Evolutionary conservation across 2,797 vertebrate genomes (phyloP).

Genomic region (Crenuchus spilurus): DNA sequence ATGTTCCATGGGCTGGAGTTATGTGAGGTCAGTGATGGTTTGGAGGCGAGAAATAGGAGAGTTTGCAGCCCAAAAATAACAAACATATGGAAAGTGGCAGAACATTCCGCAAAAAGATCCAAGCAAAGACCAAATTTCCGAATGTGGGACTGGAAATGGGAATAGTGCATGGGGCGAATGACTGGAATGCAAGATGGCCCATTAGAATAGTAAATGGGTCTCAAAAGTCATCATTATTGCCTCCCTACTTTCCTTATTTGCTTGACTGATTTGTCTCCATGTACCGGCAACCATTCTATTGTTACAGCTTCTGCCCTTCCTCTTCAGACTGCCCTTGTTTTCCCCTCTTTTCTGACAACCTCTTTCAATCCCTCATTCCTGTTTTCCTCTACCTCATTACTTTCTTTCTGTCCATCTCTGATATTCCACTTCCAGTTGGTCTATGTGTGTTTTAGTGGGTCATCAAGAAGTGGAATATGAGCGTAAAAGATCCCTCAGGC

Average conservation of each 20-base stretch:
- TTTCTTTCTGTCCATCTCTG: neutral
- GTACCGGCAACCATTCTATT: neutral
- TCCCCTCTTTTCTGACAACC: slow-evolving; percentile 27
- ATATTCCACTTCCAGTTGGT: slow-evolving; percentile 60
- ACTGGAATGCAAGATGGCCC: slow-evolving; percentile 52
- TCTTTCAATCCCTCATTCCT: slow-evolving; percentile 22
- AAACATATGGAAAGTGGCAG: slow-evolving; percentile 58
- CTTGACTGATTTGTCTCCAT: neutral
- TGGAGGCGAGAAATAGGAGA: slow-evolving; percentile 60
- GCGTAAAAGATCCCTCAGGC: slow-evolving; percentile 72
- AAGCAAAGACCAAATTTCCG: neutral
- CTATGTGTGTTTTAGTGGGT: slow-evolving; percentile 73
- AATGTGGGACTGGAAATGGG: neutral
- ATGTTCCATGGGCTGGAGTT: slow-evolving; percentile 63
- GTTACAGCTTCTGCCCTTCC: neutral
- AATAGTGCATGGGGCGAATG: slow-evolving; percentile 35
- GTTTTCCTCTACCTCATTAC: slow-evolving; percentile 26
- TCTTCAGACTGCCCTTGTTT: neutral
- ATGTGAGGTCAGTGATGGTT: slow-evolving; percentile 59
- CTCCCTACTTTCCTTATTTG: slow-evolving; percentile 10
- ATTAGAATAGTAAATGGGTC: slow-evolving; percentile 48
- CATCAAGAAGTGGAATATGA: slow-evolving; percentile 77
- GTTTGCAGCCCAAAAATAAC: slow-evolving; percentile 68
- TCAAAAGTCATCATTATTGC: slow-evolving; percentile 7
- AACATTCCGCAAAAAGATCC: slow-evolving; percentile 49